Base-by-base conservation (phyloP, 2,113 vertebrate species). In the Cathartes aura region DNA sequence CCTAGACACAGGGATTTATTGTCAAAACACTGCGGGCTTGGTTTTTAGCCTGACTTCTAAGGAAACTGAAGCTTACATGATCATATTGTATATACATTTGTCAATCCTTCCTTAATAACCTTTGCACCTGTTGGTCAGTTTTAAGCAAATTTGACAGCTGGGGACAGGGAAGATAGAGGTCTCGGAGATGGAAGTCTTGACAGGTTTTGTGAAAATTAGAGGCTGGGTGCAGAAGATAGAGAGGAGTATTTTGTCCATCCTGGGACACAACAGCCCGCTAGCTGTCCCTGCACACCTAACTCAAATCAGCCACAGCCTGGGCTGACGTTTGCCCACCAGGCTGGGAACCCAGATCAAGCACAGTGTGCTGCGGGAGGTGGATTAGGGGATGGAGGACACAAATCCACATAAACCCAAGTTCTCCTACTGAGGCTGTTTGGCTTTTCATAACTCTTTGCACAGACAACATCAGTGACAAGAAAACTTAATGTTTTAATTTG, bases 311-410 rank as follows among this genome's bases (percentile, higher is more conserved):
- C 14, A 1, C 58, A 78, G 42, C 22, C n/a, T 15, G 19, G 29
- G 32, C 9, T 70, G 20, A 59, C 2, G 0, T 59, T 36, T 67
- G 48, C 26, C 18, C 63, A 67, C 5, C 10, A 45, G 32, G 11
- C 10, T 81, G n/a, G 83, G 18, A 83, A 87, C 9, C 9, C 2
- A 80, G 19, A 66, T 29, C 29, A 64, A 84, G 56, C 11, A 89
- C 2, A 4, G 23, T 0, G 1, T 23, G 30, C 67, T 48, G 32
- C 1, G 2, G 40, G 45, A 83, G 10, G 16, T 73, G 26, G 21
- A 82, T 70, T 66, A 66, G 40, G 30, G 45, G 15, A 55, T 12
- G 24, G 19, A 95, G 7, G 42, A 81, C 27, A 78, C 27, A 70
- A 79, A 78, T 47, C n/a, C 23, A 89, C 29, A 30, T 15, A 53